These are phyloP conservation scores for Opisthocomus hoazin DNA, from an alignment of 2,113 vertebrate genomes.

Conservation along the genomic window DNA sequence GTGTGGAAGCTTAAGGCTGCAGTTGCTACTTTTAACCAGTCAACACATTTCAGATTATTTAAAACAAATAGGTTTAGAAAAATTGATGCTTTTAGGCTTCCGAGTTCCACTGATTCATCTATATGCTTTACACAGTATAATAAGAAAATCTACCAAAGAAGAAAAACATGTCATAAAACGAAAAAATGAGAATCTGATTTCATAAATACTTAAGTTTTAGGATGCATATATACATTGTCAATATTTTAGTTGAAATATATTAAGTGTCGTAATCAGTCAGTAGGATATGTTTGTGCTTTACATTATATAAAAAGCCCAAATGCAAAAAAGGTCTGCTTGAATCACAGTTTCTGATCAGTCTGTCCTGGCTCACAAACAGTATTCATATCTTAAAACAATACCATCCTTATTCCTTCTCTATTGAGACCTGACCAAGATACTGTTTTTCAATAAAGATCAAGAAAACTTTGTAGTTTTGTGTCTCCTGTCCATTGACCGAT, in stretches of 20 bases:
- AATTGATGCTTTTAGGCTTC: not conserved
- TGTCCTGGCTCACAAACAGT: not conserved
- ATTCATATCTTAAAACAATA: not conserved
- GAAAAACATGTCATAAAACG: not conserved
- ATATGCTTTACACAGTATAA: not conserved
- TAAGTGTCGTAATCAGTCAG: not conserved
- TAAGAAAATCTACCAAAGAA: not conserved
- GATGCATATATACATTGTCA: not conserved
- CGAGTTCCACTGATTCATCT: not conserved
- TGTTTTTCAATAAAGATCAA: not conserved
- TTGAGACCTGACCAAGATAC: not conserved
- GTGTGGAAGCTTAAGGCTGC: not conserved
- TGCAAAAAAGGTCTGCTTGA: not conserved
- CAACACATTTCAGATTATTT: not conserved
- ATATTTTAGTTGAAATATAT: not conserved
- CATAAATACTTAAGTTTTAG: not conserved
- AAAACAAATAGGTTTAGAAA: not conserved
- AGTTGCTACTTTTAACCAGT: not conserved
- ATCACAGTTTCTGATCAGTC: not conserved
- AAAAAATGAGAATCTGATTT: not conserved
- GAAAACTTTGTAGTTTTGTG: not conserved
- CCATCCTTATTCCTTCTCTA: not conserved
- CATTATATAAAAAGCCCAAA: not conserved
- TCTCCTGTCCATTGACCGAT: not conserved
- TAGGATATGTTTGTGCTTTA: not conserved